Evolutionary conservation across 2,888 invertebrate species (phyloP).

Genomic region (Choreutis nemorana): DNA sequence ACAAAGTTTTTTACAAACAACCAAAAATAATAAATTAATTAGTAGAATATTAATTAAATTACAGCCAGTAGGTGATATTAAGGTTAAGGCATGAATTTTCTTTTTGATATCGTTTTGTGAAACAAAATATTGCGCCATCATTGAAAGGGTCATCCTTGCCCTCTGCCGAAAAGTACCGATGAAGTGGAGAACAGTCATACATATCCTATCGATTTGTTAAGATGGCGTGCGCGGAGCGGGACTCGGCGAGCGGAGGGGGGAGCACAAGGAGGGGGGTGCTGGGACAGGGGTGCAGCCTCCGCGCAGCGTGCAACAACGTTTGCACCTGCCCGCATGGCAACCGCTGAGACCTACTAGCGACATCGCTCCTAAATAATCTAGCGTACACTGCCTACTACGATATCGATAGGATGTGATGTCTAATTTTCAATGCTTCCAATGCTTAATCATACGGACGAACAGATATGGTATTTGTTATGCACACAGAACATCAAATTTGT

Average conservation of each 20-base stretch:
- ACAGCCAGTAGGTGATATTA: constrained; percentile 1
- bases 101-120: too few species aligned
- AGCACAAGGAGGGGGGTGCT: constrained; percentile 25
- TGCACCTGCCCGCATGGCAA: constrained; percentile 52
- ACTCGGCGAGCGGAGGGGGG: constrained; percentile 21
- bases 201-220: constrained; percentile 70
- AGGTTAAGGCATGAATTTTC: too few species aligned
- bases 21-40: too few species aligned
- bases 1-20: too few species aligned
- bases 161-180: constrained; percentile 59
- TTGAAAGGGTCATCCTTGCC: constrained; percentile 56
- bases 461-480: too few species aligned
- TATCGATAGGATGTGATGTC: too few species aligned
- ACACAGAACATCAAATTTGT: too few species aligned
- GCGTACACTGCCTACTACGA: constrained; percentile 1
- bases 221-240: constrained; percentile 54
- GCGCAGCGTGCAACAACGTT: constrained; percentile 51
- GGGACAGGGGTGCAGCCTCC: constrained; percentile 48
- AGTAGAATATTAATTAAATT: too few species aligned
- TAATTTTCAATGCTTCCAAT: too few species aligned
- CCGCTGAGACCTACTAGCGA: constrained; percentile 36
- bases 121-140: too few species aligned
- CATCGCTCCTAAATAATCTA: constrained; percentile 16
- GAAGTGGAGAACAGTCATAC: constrained; percentile 66
- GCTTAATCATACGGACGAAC: too few species aligned